Evolutionary conservation across 2,888 invertebrate species (phyloP).

Genomic region (Brachynemurus nebulosus): DNA sequence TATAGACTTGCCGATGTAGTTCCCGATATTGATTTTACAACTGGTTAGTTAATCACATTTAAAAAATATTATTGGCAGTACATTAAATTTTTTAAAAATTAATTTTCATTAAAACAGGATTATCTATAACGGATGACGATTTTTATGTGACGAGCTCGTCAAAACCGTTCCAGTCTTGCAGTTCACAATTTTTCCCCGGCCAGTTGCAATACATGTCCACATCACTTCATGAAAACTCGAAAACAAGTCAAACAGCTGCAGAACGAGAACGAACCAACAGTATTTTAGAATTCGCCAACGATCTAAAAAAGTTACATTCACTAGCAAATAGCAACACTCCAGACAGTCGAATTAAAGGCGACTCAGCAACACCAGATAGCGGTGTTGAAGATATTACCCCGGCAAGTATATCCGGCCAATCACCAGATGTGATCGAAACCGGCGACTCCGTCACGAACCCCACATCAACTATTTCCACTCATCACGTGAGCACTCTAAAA

Average conservation of each 20-base stretch:
- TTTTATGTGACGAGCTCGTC: slow-evolving; percentile 61
- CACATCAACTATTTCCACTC: background rate
- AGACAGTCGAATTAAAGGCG: slow-evolving; percentile 26
- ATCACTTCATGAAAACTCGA: background rate
- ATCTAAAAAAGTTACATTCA: slow-evolving; percentile 18
- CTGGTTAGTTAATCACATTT: too few relatives aligned
- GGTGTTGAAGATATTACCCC: slow-evolving; percentile 48
- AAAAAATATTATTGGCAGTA: too few relatives aligned
- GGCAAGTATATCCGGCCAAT: slow-evolving; percentile 24
- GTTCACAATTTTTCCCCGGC: slow-evolving; percentile 57
- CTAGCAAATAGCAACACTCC: slow-evolving; percentile 25
- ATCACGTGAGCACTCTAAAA: slow-evolving; percentile 24
- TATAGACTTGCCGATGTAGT: slow-evolving; percentile 21
- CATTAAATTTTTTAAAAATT: too few relatives aligned
- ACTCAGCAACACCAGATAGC: slow-evolving; percentile 43
- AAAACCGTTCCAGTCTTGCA: slow-evolving; percentile 49
- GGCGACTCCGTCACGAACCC: slow-evolving; percentile 7
- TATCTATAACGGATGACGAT: slow-evolving; percentile 42
- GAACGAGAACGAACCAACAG: slow-evolving; percentile 7
- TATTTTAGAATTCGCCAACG: slow-evolving; percentile 10
- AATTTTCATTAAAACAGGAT: slow-evolving; percentile 30
- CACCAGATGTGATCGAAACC: slow-evolving; percentile 8
- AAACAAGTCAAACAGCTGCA: slow-evolving; percentile 6
- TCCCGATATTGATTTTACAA: slow-evolving; percentile 20
- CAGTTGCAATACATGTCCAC: slow-evolving; percentile 26